phyloP scores from a whole-genome alignment of 2,113 vertebrate species.

The Bufo bufo region DNA sequence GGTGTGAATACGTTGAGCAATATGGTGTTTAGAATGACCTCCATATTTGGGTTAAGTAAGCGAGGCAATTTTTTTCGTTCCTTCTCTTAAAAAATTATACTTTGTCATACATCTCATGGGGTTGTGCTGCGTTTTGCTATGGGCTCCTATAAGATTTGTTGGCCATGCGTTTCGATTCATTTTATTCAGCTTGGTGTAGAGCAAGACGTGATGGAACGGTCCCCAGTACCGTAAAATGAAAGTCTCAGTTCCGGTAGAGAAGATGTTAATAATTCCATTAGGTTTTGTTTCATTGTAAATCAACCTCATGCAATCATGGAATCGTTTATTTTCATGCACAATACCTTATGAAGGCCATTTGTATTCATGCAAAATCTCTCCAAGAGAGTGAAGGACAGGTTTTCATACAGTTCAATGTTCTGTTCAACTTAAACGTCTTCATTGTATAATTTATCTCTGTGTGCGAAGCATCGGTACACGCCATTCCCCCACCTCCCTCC shows the following conservation, averaged over 20 bases:
- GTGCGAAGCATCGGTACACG: background rate
- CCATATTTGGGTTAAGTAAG: too few relatives aligned
- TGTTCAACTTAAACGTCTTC: slow-evolving; percentile 9
- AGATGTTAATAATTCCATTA: background rate
- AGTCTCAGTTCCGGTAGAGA: background rate
- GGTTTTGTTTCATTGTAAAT: slow-evolving; percentile 2
- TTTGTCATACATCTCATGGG: too few relatives aligned
- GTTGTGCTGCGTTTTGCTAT: too few relatives aligned
- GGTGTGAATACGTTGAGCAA: too few relatives aligned
- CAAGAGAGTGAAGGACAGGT: slow-evolving; percentile 28
- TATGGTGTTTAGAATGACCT: too few relatives aligned
- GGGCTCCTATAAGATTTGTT: too few relatives aligned
- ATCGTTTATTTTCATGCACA: slow-evolving; percentile 14
- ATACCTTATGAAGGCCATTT: slow-evolving; percentile 30
- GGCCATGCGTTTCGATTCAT: too few relatives aligned
- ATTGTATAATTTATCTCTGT: background rate
- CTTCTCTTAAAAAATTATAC: too few relatives aligned
- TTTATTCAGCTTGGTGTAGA: too few relatives aligned
- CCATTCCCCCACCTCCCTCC: background rate
- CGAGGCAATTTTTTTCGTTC: too few relatives aligned
- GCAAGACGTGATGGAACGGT: too few relatives aligned
- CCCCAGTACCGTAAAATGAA: background rate
- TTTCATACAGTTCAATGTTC: slow-evolving; percentile 23
- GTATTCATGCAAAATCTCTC: slow-evolving; percentile 7
- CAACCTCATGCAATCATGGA: background rate